Conservation (phyloP, 1,140 invertebrate species). For the Camponotus floridanus region DNA sequence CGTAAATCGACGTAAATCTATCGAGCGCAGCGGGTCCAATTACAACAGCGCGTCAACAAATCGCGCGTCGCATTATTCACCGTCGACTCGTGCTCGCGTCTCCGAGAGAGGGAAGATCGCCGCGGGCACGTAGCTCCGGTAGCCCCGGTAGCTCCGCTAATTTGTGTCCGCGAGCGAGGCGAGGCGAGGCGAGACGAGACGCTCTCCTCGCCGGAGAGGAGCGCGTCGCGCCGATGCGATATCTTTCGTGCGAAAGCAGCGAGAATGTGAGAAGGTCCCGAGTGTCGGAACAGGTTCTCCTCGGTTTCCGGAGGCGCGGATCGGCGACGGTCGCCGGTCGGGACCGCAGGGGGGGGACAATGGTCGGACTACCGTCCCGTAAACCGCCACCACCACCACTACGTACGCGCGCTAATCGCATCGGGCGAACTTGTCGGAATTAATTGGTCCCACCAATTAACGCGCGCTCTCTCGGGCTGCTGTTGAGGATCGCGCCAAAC, state of each 20-base stretch:
- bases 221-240: constrained; percentile 62
- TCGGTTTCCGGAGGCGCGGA: constrained; percentile 82
- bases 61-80: constrained; percentile 15
- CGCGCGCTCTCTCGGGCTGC: constrained; percentile 76
- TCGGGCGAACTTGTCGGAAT: constrained; percentile 85
- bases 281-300: constrained; percentile 80
- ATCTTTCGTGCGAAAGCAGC: constrained; percentile 72
- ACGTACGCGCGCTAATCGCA: constrained; percentile 79
- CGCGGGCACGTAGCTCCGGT: constrained; percentile 44
- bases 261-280: constrained; percentile 69
- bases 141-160: constrained; percentile 69
- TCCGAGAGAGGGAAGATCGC: constrained; percentile 41
- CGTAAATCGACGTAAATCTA: not conserved
- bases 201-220: constrained; percentile 9
- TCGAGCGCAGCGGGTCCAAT: not conserved
- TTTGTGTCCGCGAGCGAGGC: constrained; percentile 67
- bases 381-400: constrained; percentile 21
- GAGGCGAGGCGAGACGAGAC: not conserved
- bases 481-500: not conserved
- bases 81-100: not conserved
- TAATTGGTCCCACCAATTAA: constrained; percentile 86
- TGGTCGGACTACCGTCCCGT: not conserved
- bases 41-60: not conserved
- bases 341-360: not conserved
- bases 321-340: constrained; percentile 49